Evolutionary conservation across 2,797 vertebrate species (phyloP), one percentile per base, ranked within the genome.

Genomic region (Rhabdophis nuchalis): DNA sequence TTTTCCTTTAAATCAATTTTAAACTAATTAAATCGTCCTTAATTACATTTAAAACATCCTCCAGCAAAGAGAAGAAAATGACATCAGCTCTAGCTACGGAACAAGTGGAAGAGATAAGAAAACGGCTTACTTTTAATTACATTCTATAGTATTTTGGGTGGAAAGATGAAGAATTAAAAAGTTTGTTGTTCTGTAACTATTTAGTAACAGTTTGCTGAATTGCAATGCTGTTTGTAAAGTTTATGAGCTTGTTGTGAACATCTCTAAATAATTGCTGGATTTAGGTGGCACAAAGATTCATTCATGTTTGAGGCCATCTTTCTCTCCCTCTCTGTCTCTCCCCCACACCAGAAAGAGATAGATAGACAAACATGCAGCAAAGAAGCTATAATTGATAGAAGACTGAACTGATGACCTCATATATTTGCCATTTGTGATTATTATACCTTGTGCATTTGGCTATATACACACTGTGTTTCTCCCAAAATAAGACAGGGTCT

Each of bases 1-100:
- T 18, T 89, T 94, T 96, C 68, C 92, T 92, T 94, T 92, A 90
- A 91, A 91, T 93, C 77, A 94, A 8, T 92, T 87, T 14, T 89
- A 50, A 92, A 87, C 86, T 90, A 86, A 90, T 93, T 57, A 23
- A 16, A 85, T 8, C 87, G 2, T 56, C 88, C 16, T 3, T 86
- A 93, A 94, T 77, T 92, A 85, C 36, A 91, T 27, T 58, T 92
- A 29, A 82, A 93, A 95, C 89, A 53, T 12, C 46, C 85, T 50
- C 57, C 9, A 72, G 94, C 57, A 89, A 0, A 92, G 88, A 93
- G 36, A 60, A n/a, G 60, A n/a, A 56, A 23, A 36, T 61, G 50
- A 41, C 52, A 89, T 64, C 46, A 14, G 36, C 36, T 52, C 23
- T 46, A 54, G 72, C 53, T 85, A 25, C 41, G 85, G 87, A 85